phyloP scores from a whole-genome alignment of 2,113 vertebrate species.

The Crotalus horridus region DNA sequence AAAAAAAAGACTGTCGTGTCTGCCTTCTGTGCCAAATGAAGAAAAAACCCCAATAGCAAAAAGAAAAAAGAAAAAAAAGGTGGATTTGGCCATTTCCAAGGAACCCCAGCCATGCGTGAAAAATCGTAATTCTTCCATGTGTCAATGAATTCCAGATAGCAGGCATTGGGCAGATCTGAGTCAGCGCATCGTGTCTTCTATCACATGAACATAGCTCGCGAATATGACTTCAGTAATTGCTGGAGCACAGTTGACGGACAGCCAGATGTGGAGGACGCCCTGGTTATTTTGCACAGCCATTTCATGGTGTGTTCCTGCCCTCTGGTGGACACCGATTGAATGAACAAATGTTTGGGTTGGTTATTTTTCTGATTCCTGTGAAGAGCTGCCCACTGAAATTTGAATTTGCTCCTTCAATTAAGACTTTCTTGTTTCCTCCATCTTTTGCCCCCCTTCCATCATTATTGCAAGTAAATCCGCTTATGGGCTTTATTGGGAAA shows the following conservation, averaged over 20 bases:
- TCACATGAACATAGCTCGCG: background rate
- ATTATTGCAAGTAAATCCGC: background rate
- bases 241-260: background rate
- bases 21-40: too few relatives aligned
- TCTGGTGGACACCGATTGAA: background rate
- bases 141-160: too few relatives aligned
- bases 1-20: too few relatives aligned
- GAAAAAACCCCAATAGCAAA: too few relatives aligned
- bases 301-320: background rate
- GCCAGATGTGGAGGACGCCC: background rate
- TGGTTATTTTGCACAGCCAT: background rate
- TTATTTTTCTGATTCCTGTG: background rate
- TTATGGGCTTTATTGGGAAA: background rate
- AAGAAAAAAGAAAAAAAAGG: too few relatives aligned
- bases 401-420: background rate
- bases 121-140: too few relatives aligned
- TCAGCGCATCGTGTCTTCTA: background rate
- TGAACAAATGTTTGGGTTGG: background rate
- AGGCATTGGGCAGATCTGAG: too few relatives aligned
- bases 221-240: background rate
- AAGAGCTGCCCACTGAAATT: background rate
- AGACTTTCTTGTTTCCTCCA: background rate
- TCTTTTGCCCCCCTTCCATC: background rate
- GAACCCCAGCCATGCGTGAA: too few relatives aligned
- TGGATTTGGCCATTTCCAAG: too few relatives aligned